These are phyloP conservation scores for Penelope pileata DNA, from an alignment of 2,113 vertebrate species.

Conservation along the genomic window DNA sequence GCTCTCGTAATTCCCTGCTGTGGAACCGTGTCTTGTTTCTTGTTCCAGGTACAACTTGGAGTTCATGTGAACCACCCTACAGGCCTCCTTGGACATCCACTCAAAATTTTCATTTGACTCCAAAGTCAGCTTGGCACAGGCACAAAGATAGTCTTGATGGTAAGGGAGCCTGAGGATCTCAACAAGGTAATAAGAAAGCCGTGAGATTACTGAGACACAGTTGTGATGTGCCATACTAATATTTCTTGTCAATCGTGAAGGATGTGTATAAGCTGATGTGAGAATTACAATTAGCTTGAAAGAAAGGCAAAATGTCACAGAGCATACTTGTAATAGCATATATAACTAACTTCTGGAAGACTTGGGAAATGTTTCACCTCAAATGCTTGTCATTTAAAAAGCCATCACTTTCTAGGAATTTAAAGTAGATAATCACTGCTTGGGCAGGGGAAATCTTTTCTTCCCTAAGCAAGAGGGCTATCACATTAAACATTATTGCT, in stretches of 20 bases:
- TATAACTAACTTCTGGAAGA: constrained; percentile 6
- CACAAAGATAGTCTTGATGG: not conserved
- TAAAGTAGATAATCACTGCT: not conserved
- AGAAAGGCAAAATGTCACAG: not conserved
- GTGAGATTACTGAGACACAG: not conserved
- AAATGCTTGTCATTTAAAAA: constrained; percentile 25
- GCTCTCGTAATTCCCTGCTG: not conserved
- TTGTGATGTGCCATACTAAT: not conserved
- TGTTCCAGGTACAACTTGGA: constrained; percentile 9
- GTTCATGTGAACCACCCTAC: not conserved
- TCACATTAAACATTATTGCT: not conserved
- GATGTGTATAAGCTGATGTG: not conserved
- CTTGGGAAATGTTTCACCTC: not conserved
- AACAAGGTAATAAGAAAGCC: not conserved
- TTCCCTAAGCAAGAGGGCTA: not conserved
- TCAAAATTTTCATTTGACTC: constrained; percentile 9
- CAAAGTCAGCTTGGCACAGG: not conserved
- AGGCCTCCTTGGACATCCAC: not conserved
- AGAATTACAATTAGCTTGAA: constrained; percentile 34
- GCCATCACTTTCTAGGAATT: not conserved
- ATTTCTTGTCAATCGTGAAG: not conserved
- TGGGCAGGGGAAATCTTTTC: not conserved
- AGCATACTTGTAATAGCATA: not conserved
- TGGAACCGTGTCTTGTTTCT: not conserved
- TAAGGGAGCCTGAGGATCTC: not conserved